Evolutionary conservation across 2,797 vertebrate species (phyloP).

Genomic region (Myotis vivesi): DNA sequence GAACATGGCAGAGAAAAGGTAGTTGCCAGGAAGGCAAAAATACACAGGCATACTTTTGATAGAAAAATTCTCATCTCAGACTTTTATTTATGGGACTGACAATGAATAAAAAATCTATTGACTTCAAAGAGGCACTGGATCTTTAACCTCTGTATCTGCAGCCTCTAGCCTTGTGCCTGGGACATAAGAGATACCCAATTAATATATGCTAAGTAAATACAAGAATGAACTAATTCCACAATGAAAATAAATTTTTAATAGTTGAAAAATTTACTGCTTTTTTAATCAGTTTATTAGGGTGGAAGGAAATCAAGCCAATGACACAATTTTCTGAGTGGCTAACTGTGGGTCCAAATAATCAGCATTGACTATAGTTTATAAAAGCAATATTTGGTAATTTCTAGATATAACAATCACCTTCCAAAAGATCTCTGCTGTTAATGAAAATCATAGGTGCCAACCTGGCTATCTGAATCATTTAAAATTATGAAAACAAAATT

Average conservation of each 20-base stretch:
- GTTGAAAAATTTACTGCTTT: not conserved
- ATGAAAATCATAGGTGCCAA: constrained; percentile 1
- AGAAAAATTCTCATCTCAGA: constrained; percentile 7
- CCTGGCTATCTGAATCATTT: not conserved
- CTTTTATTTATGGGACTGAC: not conserved
- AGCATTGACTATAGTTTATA: not conserved
- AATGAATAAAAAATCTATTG: not conserved
- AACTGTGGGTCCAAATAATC: constrained; percentile 10
- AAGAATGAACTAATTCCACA: not conserved
- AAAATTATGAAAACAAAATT: constrained; percentile 33
- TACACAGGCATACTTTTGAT: not conserved
- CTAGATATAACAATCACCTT: not conserved
- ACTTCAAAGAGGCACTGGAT: not conserved
- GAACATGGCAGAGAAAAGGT: not conserved
- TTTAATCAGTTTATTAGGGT: not conserved
- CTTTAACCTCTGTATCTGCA: constrained; percentile 8
- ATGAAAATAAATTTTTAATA: not conserved
- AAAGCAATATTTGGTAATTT: not conserved
- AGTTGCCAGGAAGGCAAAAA: not conserved
- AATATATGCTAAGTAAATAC: not conserved
- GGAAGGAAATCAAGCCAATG: not conserved
- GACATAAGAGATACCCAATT: not conserved
- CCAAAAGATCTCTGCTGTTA: not conserved
- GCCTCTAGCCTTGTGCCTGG: not conserved
- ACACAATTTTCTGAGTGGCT: not conserved